Conservation (phyloP, 1,140 invertebrate species). For the Drosophila ohnishii region DNA sequence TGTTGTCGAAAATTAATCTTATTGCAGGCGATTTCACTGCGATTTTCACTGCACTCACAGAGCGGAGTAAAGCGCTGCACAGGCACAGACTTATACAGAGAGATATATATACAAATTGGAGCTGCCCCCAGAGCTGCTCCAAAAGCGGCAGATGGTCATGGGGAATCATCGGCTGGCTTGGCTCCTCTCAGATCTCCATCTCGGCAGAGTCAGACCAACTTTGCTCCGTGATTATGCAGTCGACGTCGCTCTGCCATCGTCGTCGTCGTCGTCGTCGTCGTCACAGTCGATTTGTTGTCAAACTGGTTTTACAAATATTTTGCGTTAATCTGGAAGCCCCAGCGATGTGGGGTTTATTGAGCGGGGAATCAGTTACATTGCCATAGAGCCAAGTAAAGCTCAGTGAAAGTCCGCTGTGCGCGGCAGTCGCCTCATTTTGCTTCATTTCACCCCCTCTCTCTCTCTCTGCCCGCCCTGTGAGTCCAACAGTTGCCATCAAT, state of each 20-base stretch:
- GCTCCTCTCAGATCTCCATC: constrained; percentile 15
- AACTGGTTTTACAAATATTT: constrained; percentile 82
- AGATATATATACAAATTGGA: constrained; percentile 63
- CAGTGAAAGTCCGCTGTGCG: constrained; percentile 73
- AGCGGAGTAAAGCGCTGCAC: neutral
- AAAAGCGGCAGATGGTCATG: constrained; percentile 66
- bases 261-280: constrained; percentile 46
- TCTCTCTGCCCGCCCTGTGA: neutral
- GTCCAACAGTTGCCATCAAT: neutral
- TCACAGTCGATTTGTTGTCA: constrained; percentile 80
- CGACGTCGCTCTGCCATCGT: constrained; percentile 27
- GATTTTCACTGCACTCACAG: constrained; percentile 58
- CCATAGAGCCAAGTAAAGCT: constrained; percentile 69
- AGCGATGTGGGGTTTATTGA: constrained; percentile 32
- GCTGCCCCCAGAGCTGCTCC: constrained; percentile 58
- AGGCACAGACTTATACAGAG: constrained; percentile 14
- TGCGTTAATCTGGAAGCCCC: constrained; percentile 72
- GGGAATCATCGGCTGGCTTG: constrained; percentile 18
- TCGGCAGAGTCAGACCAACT: constrained; percentile 4
- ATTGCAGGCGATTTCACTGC: constrained; percentile 74
- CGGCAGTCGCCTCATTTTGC: constrained; percentile 15
- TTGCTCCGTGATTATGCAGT: constrained; percentile 72
- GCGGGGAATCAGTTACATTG: constrained; percentile 59
- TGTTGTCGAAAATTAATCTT: constrained; percentile 72
- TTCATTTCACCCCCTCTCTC: neutral